Evolutionary conservation across 1,140 invertebrate species (phyloP), one percentile per base, ranked within the genome.

Genomic region (Micrasema minimum): DNA sequence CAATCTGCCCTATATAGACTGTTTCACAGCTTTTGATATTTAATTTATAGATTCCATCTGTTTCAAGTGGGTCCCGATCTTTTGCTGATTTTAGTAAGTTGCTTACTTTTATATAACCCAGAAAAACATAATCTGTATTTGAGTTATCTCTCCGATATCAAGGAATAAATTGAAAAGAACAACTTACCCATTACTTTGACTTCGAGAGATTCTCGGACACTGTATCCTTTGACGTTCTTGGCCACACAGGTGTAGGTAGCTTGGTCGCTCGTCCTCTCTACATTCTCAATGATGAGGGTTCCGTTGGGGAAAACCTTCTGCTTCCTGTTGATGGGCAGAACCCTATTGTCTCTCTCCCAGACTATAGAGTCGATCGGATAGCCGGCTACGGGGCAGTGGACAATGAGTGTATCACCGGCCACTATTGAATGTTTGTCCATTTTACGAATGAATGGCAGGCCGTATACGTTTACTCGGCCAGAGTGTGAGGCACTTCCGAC

Each of bases 341-440:
- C 88, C 48, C 93, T 86, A 74, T 79, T 86, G 76, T 90, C 95
- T 83, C 94, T 89, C 82, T 96, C 95, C 96, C 96, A 98, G 11
- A 93, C 91, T 75, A 98, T 95, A 43, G 91, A 92, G 75, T 96
- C 92, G 75, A 98, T 95, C 3, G 96, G 96, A 81, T 96, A 95
- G 64, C 96, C 96, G 74, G 95, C 95, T 11, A 97, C 95, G 7
- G 96, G 95, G 79, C 96, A 98, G 69, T 93, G 93, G 0, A 96
- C 92, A 62, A 93, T 88, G 66, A 97, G 86, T 11, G 89, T 93
- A 79, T 96, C 93, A 70, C 95, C 95, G 45, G 96, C 95, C 6
- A 97, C 96, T 45, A 97, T 96, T 22, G 95, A 93, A 78, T 96
- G 92, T 81, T 98, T 97, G 78, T 95, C 93, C 94, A 96, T 96